These are phyloP conservation scores for Parnassius orleans DNA, from an alignment of 2,888 invertebrate species.

Conservation along the genomic window DNA sequence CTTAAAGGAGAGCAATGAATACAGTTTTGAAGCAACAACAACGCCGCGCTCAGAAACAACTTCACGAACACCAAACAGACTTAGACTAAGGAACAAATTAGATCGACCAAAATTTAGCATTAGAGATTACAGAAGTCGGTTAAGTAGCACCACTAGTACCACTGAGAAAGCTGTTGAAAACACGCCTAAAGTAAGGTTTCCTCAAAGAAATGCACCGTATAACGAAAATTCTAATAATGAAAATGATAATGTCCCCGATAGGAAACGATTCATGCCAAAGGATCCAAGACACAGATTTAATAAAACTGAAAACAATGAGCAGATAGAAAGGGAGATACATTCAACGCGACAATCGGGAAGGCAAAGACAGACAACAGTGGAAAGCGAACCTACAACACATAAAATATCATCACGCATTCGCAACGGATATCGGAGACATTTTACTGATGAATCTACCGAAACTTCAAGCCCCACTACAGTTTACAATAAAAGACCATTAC, in stretches of 20 bases:
- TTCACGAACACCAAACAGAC: slow-evolving; percentile 51
- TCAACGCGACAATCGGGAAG: slow-evolving; percentile 53
- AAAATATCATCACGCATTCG: slow-evolving; percentile 68
- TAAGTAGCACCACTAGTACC: slow-evolving; percentile 79
- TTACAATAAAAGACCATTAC: slow-evolving; percentile 57
- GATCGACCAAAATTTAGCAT: slow-evolving; percentile 88
- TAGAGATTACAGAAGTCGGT: slow-evolving; percentile 86
- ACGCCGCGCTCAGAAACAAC: slow-evolving; percentile 53
- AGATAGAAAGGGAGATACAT: slow-evolving; percentile 53
- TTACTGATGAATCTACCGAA: slow-evolving; percentile 64
- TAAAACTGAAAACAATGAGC: slow-evolving; percentile 55
- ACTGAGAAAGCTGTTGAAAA: slow-evolving; percentile 61
- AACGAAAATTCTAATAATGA: slow-evolving; percentile 55
- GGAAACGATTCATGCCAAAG: slow-evolving; percentile 76
- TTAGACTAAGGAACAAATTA: slow-evolving; percentile 76
- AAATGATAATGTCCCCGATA: slow-evolving; percentile 69
- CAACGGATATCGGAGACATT: slow-evolving; percentile 62
- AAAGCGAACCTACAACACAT: slow-evolving; percentile 60
- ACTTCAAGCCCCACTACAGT: slow-evolving; percentile 48
- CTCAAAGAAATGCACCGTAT: slow-evolving; percentile 71
- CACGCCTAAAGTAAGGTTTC: slow-evolving; percentile 67
- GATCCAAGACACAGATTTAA: slow-evolving; percentile 64
- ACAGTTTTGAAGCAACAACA: slow-evolving; percentile 48
- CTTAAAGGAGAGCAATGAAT: slow-evolving; percentile 40
- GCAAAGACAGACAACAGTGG: slow-evolving; percentile 58